A percentile compares a stretch with the other conserved stretches of the same genome.
Evolutionary conservation across 2,888 invertebrate genomes (phyloP).

Genomic region (Hydropsyche betteni): DNA sequence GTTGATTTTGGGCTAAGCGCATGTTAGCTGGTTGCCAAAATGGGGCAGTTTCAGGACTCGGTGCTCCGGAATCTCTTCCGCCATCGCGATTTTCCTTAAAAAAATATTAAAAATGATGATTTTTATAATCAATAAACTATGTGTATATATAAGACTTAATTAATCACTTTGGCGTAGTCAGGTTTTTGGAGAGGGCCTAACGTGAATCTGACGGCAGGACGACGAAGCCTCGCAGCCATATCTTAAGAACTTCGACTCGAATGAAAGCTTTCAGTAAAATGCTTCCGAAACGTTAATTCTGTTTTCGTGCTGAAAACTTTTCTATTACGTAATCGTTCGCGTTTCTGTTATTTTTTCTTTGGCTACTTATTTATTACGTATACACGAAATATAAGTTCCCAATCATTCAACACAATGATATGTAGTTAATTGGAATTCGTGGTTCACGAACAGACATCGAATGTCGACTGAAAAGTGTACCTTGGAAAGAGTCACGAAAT

Average conservation of each 20-base stretch:
- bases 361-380: no score
- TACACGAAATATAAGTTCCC: no score
- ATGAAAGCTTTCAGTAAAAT: no score
- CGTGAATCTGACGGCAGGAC: slow-evolving; percentile 45
- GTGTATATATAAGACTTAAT: neutral
- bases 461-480: slow-evolving; percentile 16
- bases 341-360: no score
- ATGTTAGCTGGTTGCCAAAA: slow-evolving; percentile 61
- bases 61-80: slow-evolving; percentile 61
- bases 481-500: slow-evolving; percentile 16
- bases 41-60: slow-evolving; percentile 59
- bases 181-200: slow-evolving; percentile 41
- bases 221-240: slow-evolving; percentile 22
- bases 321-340: no score
- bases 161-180: slow-evolving; percentile 33
- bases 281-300: no score
- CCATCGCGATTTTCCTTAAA: slow-evolving; percentile 54
- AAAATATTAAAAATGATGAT: no score
- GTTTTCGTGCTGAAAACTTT: no score
- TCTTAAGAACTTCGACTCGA: neutral
- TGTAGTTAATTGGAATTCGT: neutral
- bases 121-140: no score
- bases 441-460: slow-evolving; percentile 10
- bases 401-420: no score
- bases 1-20: slow-evolving; percentile 61